These are phyloP conservation scores for Taxidea taxus DNA, from an alignment of 2,113 vertebrate genomes.

Conservation along the genomic window DNA sequence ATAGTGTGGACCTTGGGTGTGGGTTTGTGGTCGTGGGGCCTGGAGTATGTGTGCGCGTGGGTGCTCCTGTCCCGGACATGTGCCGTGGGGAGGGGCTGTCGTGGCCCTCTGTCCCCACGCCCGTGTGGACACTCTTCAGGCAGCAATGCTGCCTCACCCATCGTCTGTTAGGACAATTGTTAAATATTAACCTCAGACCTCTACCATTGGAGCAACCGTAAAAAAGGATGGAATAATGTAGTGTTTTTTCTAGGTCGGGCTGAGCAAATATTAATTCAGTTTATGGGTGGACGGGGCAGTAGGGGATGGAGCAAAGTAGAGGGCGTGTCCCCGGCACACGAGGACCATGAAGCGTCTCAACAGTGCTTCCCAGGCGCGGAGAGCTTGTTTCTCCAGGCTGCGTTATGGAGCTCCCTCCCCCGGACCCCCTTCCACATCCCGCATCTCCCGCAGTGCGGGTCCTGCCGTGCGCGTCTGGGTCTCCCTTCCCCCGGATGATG, in stretches of 20 bases:
- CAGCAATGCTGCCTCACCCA: rapidly evolving
- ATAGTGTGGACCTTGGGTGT: not conserved
- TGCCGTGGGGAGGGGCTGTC: rapidly evolving
- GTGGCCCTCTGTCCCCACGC: rapidly evolving
- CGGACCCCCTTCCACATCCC: slow-evolving; percentile 54
- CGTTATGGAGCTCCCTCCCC: slow-evolving; percentile 45
- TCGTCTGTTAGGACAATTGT: not conserved
- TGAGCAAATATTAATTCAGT: too few relatives aligned
- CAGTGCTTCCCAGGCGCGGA: not conserved
- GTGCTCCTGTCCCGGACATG: not conserved
- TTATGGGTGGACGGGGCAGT: rapidly evolving
- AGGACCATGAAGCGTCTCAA: not conserved
- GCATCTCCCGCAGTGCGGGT: slow-evolving; percentile 70
- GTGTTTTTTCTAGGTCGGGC: not conserved
- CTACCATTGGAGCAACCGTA: not conserved
- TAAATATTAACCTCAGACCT: not conserved
- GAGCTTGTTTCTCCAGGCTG: slow-evolving; percentile 22
- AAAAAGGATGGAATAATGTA: not conserved
- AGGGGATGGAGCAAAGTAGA: rapidly evolving
- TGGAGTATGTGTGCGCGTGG: rapidly evolving
- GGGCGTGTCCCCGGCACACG: rapidly evolving
- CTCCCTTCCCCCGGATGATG: slow-evolving; percentile 84
- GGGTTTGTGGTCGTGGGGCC: not conserved
- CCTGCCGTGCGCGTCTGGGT: slow-evolving; percentile 77
- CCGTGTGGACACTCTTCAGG: not conserved